Conservation (phyloP, 2,888 invertebrate species). For the Drosophila mettleri region DNA sequence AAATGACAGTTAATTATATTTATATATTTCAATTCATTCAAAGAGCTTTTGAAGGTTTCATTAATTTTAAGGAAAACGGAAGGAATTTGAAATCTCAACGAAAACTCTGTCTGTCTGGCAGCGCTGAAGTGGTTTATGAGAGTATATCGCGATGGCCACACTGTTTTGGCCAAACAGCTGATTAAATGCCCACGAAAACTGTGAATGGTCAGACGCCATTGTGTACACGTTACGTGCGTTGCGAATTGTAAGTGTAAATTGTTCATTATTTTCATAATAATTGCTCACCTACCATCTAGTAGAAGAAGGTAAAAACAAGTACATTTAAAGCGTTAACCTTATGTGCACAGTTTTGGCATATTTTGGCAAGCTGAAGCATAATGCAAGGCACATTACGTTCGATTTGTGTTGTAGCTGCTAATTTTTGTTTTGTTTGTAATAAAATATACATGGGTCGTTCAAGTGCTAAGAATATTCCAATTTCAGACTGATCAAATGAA, state of each 20-base stretch:
- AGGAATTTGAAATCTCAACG: not conserved
- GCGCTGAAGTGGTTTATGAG: not conserved
- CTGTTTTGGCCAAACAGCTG: slow-evolving; percentile 37
- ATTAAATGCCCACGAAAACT: slow-evolving; percentile 18
- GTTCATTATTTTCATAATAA: slow-evolving; percentile 23
- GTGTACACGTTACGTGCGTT: slow-evolving; percentile 58
- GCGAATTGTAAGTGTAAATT: slow-evolving; percentile 57
- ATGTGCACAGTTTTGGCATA: not conserved
- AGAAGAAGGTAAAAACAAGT: not conserved
- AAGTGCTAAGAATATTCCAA: slow-evolving; percentile 11
- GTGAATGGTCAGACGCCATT: slow-evolving; percentile 58
- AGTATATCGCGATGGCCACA: slow-evolving; percentile 22
- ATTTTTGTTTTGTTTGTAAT: slow-evolving; percentile 23
- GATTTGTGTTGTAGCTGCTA: slow-evolving; percentile 1
- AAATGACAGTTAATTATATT: not conserved
- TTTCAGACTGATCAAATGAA: not conserved
- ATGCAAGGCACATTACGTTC: not conserved
- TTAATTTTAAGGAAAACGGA: not conserved
- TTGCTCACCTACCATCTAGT: not conserved
- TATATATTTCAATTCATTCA: not conserved
- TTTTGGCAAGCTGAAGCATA: not conserved
- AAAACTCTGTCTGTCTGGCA: slow-evolving; percentile 26
- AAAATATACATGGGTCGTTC: slow-evolving; percentile 8
- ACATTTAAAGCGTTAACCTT: not conserved
- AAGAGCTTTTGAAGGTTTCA: too few species aligned